These are phyloP conservation scores for Centruroides sculpturatus DNA, from an alignment of 1,140 invertebrate species.

Conservation along the genomic window DNA sequence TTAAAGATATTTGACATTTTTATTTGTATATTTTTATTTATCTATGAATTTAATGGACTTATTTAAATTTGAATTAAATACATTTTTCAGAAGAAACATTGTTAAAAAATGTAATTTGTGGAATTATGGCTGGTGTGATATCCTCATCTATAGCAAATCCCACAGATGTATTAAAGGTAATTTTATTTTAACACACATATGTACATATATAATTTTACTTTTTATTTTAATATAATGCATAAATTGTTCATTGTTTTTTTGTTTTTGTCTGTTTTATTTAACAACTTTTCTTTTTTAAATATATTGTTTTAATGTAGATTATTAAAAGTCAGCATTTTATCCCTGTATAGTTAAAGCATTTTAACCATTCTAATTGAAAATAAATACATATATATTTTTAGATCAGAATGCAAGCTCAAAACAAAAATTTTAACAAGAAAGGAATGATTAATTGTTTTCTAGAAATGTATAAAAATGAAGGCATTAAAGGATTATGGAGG, in stretches of 20 bases:
- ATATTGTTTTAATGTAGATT: no score
- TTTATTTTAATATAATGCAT: no score
- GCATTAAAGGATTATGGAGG: constrained; percentile 69
- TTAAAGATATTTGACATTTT: neutral
- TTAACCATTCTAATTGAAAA: no score
- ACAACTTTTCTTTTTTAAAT: no score
- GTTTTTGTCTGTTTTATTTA: no score
- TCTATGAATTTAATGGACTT: constrained; percentile 46
- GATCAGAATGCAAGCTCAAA: constrained; percentile 43
- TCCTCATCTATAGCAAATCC: constrained; percentile 93
- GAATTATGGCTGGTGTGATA: constrained; percentile 41
- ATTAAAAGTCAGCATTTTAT: no score
- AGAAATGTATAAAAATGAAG: constrained; percentile 62
- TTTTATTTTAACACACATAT: constrained; percentile 20
- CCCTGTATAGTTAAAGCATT: no score
- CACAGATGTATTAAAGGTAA: constrained; percentile 94
- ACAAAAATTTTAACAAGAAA: constrained; percentile 23
- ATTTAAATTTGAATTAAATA: neutral
- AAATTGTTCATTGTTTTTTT: no score
- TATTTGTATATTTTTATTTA: constrained; percentile 18
- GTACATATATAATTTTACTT: no score
- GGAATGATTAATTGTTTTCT: constrained; percentile 56
- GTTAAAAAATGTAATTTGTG: constrained; percentile 19
- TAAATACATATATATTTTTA: constrained; percentile 18
- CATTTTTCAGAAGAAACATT: constrained; percentile 28